Evolutionary conservation across 2,888 invertebrate species (phyloP), one percentile per base, ranked within the genome.

Genomic region (Zhengitettix transpicula): DNA sequence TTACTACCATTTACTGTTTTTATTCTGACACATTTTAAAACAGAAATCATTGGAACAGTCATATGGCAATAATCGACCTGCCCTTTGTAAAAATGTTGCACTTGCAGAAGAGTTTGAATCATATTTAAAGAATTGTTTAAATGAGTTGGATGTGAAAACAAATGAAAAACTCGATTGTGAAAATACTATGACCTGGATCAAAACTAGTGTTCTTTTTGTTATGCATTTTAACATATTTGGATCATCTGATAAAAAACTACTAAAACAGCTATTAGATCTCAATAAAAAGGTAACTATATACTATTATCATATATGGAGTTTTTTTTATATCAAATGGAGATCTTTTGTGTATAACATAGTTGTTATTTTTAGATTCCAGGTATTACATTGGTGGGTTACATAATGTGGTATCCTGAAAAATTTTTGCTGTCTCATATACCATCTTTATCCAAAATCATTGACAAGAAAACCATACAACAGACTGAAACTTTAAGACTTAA

Each of bases 371-470:
- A 88, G 81, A 80, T 87, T 54, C 86, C 87, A 65, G 87, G 86
- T 42, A 83, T 93, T 61, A 84, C 85, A 55, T 73, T 97, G 42
- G 78, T 82, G 61, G 92, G 90, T 1, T 88, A 88, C 69, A 78
- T 87, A 15, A 72, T 90, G 58, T 96, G 93, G 92, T 83, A 87
- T 68, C 90, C 95, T 0, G 87, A 86, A 70, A 79, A 82, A 66
- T 96, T 95, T 73, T 76, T 96, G 7, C 81, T 63, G 76, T 81
- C 66, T 73, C 83, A 66, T 70, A 81, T 73, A 71, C 78, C 73
- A 72, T 78, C 72, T 71, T 73, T 72, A 73, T 78, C 71, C 72
- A 78, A 75, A 67, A 71, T 74, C 1, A 71, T 79, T 55, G 74
- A 78, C 61, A 74, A 74, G 59, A 80, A 77, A 67, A 66, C 72